Evolutionary conservation across 1,140 invertebrate species (phyloP), one percentile per base, ranked within the genome.

Genomic region (Berghia stephanieae): DNA sequence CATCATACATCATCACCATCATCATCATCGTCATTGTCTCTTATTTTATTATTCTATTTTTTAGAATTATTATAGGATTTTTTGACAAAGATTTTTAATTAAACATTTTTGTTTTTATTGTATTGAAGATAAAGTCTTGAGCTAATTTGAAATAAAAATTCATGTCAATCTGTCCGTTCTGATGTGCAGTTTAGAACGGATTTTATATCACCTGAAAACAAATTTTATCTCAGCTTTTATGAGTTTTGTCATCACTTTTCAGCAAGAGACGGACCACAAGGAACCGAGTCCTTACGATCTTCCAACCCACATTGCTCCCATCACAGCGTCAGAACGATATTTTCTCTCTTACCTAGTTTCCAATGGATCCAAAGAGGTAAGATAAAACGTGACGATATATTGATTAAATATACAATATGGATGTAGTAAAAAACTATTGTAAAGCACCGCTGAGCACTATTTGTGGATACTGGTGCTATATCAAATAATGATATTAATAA

Each of bases 291-390:
- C 66, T 2, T 71, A 77, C 40, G 67, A 77, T 49, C 38, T 70
- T 16, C 75, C 69, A 31, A 70, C 66, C 38, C 57, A 92, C 91
- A 82, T 94, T 49, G 91, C 92, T 46, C 89, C 88, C 77, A 85
- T 93, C 46, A 90, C 91, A 21, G 81, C 82, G 6, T 84, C 90
- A 73, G 93, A 93, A 84, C 91, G 91, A 81, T 89, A 91, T 84
- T 93, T 93, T 84, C 79, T 93, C 10, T 90, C 90, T 40, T 92
- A 93, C 79, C 86, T 93, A 10, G 89, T 93, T 44, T 90, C 90
- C 21, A 91, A 91, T 85, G 89, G 90, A 16, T 88, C 91, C 2
- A 93, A 92, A 90, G 92, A 93, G 86, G 90, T 92, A 84, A 86
- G 88, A 76, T 42, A 57, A 3, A n/a, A 16, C n/a, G n/a, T n/a